A percentile compares a stretch with the other conserved stretches of the same genome.
These are phyloP conservation scores for Leucoma salicis DNA, from an alignment of 2,888 invertebrate species.

Conservation along the genomic window DNA sequence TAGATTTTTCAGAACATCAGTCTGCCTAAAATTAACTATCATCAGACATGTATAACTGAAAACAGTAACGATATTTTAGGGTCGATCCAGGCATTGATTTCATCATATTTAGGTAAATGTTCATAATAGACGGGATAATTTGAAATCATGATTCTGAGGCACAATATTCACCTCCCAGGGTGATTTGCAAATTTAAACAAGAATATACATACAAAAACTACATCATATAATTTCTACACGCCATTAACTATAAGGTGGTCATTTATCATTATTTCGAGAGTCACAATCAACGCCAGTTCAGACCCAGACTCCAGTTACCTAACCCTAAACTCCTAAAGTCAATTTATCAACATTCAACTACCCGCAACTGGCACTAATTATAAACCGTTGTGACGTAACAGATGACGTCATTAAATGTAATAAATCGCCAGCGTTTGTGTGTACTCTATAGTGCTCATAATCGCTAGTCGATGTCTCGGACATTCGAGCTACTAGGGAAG, in stretches of 20 bases:
- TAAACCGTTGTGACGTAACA: conserved; percentile 32
- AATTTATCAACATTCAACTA: conserved; percentile 15
- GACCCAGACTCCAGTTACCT: background rate
- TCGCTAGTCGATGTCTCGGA: conserved; percentile 61
- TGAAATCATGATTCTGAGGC: too few species aligned
- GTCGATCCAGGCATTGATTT: too few species aligned
- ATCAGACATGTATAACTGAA: too few species aligned
- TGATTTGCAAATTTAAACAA: background rate
- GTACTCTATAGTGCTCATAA: conserved; percentile 60
- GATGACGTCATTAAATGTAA: conserved; percentile 52
- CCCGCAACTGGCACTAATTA: conserved; percentile 22
- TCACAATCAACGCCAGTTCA: background rate
- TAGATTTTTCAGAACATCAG: too few species aligned
- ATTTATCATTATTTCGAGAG: background rate
- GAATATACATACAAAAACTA: background rate
- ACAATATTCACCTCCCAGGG: too few species aligned
- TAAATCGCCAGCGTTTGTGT: conserved; percentile 48
- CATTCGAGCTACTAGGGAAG: conserved; percentile 7
- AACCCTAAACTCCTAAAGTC: conserved; percentile 12
- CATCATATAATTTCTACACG: background rate
- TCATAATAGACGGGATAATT: too few species aligned
- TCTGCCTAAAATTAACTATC: too few species aligned
- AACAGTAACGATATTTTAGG: too few species aligned
- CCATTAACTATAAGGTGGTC: background rate
- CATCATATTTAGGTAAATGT: too few species aligned